Evolutionary conservation across 2,797 vertebrate species (phyloP).

Genomic region (Melopsittacus undulatus): DNA sequence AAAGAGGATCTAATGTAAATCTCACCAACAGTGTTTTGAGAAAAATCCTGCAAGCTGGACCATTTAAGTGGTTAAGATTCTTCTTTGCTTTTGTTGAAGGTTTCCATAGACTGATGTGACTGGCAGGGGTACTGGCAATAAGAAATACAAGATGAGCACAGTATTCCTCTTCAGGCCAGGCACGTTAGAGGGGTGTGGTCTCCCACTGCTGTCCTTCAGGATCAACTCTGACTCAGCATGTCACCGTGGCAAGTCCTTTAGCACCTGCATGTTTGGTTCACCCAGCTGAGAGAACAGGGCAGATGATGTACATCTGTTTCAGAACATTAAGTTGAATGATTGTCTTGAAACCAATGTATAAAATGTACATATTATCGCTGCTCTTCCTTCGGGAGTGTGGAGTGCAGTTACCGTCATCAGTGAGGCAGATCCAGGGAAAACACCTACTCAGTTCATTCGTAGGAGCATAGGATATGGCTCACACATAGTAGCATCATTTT

Average conservation of each 20-base stretch:
- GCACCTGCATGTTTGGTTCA: not conserved
- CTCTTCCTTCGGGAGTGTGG: not conserved
- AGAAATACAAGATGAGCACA: not conserved
- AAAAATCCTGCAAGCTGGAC: not conserved
- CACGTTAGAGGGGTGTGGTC: not conserved
- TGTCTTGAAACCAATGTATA: not conserved
- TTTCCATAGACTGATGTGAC: not conserved
- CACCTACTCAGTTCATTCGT: not conserved
- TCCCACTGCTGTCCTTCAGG: not conserved
- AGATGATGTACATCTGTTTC: not conserved
- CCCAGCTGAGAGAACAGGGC: not conserved
- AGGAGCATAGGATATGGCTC: not conserved
- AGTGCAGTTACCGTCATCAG: not conserved
- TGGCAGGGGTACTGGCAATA: not conserved
- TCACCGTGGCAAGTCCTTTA: not conserved
- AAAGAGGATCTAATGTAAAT: not conserved
- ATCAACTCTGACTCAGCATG: not conserved
- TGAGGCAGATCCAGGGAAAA: not conserved
- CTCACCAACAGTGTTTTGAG: not conserved
- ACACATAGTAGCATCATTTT: not conserved
- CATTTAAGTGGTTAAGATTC: not conserved
- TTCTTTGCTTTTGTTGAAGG: not conserved
- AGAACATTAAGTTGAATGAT: not conserved
- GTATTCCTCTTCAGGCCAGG: not conserved
- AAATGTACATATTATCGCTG: not conserved